Conservation (phyloP, 2,888 invertebrate species). For the Zygaena filipendulae region DNA sequence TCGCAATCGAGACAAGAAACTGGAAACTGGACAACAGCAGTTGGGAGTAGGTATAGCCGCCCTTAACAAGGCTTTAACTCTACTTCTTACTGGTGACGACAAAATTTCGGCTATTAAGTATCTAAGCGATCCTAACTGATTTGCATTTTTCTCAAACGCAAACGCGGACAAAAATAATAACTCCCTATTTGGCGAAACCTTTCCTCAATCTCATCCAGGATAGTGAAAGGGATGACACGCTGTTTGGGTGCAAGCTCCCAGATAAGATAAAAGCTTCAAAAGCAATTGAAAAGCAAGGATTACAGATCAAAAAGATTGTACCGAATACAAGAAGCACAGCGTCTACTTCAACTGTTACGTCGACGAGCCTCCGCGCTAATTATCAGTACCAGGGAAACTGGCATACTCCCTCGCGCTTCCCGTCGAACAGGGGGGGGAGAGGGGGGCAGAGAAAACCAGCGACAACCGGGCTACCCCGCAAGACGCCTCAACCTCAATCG, state of each 20-base stretch:
- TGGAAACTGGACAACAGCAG: too few relatives aligned
- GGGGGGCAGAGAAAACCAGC: constrained; percentile 1
- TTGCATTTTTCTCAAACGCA: constrained; percentile 9
- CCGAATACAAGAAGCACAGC: constrained; percentile 13
- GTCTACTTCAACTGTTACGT: too few relatives aligned
- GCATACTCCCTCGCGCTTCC: constrained; percentile 10
- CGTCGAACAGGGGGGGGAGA: constrained; percentile 12
- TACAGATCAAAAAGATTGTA: constrained; percentile 9
- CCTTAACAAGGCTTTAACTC: too few relatives aligned
- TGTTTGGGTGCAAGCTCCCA: constrained; percentile 6
- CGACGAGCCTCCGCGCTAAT: too few relatives aligned
- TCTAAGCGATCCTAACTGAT: constrained; percentile 11
- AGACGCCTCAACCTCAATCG: too few relatives aligned
- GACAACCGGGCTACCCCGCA: too few relatives aligned
- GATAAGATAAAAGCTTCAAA: constrained; percentile 11
- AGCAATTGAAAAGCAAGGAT: too few relatives aligned
- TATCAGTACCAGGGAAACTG: constrained; percentile 20
- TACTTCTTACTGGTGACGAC: too few relatives aligned
- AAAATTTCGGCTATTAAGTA: too few relatives aligned
- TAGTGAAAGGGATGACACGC: constrained; percentile 3
- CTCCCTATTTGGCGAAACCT: constrained; percentile 6
- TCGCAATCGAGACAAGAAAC: constrained; percentile 36
- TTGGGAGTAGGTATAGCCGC: too few relatives aligned
- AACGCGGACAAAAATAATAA: constrained; percentile 7
- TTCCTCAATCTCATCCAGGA: constrained; percentile 7